These are phyloP conservation scores for Polydrusus pterygomalis DNA, from an alignment of 2,888 invertebrate genomes.

Conservation along the genomic window DNA sequence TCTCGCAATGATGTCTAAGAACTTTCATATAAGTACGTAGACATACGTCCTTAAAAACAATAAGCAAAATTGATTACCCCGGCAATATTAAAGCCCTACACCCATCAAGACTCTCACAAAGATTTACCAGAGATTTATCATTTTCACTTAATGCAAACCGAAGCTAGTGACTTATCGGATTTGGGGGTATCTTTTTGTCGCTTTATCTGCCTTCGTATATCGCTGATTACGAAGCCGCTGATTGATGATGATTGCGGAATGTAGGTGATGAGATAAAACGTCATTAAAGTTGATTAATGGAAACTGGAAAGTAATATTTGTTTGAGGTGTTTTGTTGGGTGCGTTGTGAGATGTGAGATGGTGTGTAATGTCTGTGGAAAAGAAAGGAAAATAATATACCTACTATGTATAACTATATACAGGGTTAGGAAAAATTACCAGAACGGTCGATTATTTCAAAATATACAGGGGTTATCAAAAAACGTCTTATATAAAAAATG, in stretches of 20 bases:
- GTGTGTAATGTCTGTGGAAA: not conserved
- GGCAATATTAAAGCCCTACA: conserved; percentile 43
- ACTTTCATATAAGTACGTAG: not conserved
- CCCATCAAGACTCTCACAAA: conserved; percentile 31
- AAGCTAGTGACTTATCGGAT: conserved; percentile 45
- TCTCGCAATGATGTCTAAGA: too few species aligned
- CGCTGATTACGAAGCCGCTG: conserved; percentile 49
- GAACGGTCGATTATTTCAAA: too few species aligned
- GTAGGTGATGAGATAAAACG: conserved; percentile 51
- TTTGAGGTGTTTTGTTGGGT: conserved; percentile 40
- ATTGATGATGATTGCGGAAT: conserved; percentile 51
- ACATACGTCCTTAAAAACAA: conserved; percentile 35
- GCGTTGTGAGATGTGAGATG: conserved; percentile 17
- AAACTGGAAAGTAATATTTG: conserved; percentile 44
- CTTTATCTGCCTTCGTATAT: conserved; percentile 40
- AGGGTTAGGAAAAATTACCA: too few species aligned
- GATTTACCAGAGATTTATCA: conserved; percentile 54
- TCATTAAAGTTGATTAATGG: conserved; percentile 49
- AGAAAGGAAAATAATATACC: not conserved
- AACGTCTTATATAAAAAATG: too few species aligned
- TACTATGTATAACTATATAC: too few species aligned
- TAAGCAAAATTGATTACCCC: conserved; percentile 49
- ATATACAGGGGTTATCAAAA: too few species aligned
- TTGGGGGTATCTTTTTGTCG: conserved; percentile 46
- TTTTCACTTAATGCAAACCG: conserved; percentile 48